These are phyloP conservation scores for Nycteola revayana DNA, from an alignment of 2,888 invertebrate genomes.

Conservation along the genomic window DNA sequence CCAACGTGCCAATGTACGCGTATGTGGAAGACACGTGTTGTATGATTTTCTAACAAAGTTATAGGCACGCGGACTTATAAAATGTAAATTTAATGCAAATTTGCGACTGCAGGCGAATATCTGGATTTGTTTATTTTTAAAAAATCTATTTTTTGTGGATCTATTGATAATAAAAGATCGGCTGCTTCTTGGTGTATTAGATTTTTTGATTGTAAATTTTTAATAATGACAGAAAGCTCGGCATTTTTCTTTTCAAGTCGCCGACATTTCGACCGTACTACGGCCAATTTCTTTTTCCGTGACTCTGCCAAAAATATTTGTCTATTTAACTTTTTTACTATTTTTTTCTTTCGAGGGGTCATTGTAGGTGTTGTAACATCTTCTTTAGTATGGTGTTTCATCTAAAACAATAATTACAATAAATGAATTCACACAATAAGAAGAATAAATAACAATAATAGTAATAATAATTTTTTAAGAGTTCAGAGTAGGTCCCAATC, in stretches of 20 bases:
- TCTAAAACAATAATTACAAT: no score
- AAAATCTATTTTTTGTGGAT: not conserved
- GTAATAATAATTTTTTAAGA: no score
- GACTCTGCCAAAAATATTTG: no score
- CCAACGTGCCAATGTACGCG: conserved; percentile 15
- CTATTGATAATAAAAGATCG: not conserved
- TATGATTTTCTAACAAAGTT: conserved; percentile 16
- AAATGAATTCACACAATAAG: no score
- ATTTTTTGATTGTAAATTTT: not conserved
- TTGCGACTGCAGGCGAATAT: not conserved
- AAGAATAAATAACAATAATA: no score
- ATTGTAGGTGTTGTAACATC: no score
- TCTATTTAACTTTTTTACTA: no score
- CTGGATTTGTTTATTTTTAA: not conserved
- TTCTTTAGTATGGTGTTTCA: no score
- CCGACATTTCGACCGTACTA: not conserved
- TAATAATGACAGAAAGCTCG: not conserved
- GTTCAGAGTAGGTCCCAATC: no score
- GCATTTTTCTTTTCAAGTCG: not conserved
- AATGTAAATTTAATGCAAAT: conserved; percentile 1
- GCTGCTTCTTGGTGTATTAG: not conserved
- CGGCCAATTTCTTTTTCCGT: no score
- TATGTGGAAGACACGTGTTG: conserved; percentile 15
- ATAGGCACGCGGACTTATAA: conserved; percentile 10
- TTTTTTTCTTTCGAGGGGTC: no score